Base-by-base conservation (phyloP, 1,140 invertebrate species). In the Latrodectus geometricus region DNA sequence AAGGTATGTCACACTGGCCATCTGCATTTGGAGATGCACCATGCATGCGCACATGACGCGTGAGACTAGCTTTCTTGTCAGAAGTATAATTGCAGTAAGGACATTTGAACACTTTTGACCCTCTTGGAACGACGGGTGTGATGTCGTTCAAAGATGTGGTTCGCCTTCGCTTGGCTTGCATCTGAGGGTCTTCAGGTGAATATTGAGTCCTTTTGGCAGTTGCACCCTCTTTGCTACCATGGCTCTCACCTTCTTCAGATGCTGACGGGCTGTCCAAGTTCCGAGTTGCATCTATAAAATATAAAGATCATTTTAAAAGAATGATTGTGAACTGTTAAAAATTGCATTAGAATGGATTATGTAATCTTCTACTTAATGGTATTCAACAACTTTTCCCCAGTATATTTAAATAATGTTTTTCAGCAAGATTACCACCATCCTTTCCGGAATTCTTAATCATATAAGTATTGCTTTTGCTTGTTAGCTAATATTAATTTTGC, bases 41-140 rank as follows among this genome's bases (percentile, higher is more conserved):
- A 91, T 98, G 97, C 94, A 97, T 97, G 69, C 96, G 92, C 95
- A 98, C 96, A 91, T 99, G 97, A 3, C 97, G 93, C 90, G 97
- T 97, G 72, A 98, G 93, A 89, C 96, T 97, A 8, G 97, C 95
- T 91, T 97, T 96, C 90, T 97, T 98, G 90, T 98, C 97, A 7
- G 96, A 96, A 88, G 95, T 95, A 91, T 98, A 98, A 4, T 95
- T 96, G 91, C 97, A 99, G 89, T 97, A 95, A 0, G 94, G 94
- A 91, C 97, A 98, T 3, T 95, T 94, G 90, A 97, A 91, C 4
- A 73, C 49, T 15, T 77, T 85, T 56, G 76, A 15, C 9, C 20
- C 7, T 54, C 23, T 72, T 0, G 82, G 9, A 15, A 54, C 17
- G 23, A 9, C 52, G 14, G 12, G 7, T 8, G 49, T 14, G 9